Evolutionary conservation across 2,113 vertebrate species (phyloP), one percentile per base, ranked within the genome.

Genomic region (Galemys pyrenaicus): DNA sequence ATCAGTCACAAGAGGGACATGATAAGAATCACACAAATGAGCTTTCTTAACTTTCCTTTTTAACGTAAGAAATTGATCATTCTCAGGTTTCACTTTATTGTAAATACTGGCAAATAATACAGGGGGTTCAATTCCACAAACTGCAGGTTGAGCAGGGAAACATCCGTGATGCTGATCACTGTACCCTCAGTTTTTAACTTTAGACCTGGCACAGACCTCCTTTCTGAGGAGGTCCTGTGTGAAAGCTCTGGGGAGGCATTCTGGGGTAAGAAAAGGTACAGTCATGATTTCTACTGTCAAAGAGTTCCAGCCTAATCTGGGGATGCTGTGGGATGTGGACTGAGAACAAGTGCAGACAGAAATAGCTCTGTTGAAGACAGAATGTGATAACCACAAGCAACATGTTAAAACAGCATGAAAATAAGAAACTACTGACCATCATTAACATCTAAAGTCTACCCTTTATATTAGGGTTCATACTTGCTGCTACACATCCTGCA

Each of bases 1-100:
- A 65, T 71, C 54, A 41, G 37, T 37, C 64, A 81, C 2, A 3
- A 91, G 77, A 78, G n/a, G 13, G 51, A 77, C 9, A n/a, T 10
- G 12, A 64, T 39, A 30, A n/a, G 68, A 87, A 62, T 15, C 35
- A 46, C 0, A 75, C 28, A 62, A 83, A 37, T 8, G 49, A 83
- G 11, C 28, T 86, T 83, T 81, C 65, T 77, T 92, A 39, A 65
- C 71, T 88, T 93, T 26, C 51, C 30, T 85, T 82, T 68, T 85
- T 80, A 28, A 56, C 41, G 12, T 26, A 70, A 64, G 71, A 54
- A 68, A 44, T 22, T 2, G 32, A 12, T 75, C 16, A 67, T 28
- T 70, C 85, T 28, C 46, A 75, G 7, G 41, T 54, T 67, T 85
- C 32, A 71, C 74, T 13, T 62, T 90, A 60, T 24, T 49, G 39